Base-by-base conservation (phyloP, 2,113 vertebrate genomes). In the Pluvialis apricaria region DNA sequence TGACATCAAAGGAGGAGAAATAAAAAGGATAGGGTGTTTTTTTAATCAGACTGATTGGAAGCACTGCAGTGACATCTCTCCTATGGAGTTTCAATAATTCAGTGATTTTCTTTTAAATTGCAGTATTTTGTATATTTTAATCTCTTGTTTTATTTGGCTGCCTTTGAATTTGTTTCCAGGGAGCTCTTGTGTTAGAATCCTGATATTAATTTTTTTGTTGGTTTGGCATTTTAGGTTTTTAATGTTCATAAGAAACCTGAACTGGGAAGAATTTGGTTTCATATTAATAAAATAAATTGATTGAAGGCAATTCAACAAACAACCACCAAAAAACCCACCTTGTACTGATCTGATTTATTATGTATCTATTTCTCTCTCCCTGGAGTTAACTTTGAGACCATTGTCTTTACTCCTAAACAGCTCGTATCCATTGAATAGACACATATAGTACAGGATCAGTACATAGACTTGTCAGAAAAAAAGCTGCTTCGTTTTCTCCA, bases 101-200 rank as follows among this genome's bases (percentile, higher is more conserved):
- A 94, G 77, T 72, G 69, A 72, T 89, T 95, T 94, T 95, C 77
- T 83, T 94, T 92, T 84, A 93, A 96, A 96, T 69, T 86, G 73
- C 57, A 72, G 72, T 94, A 94, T 95, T 96, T 96, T 96, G 94
- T 95, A 94, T 91, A 82, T 94, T 94, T 94, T 89, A 94, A 93
- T 92, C 34, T 94, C 69, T 80, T 91, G 2, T 92, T 95, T 96
- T 86, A 92, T 92, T 96, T 90, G 83, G 25, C 57, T 89, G 83
- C 61, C 77, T 95, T 96, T 96, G 88, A 91, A 91, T 94, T 84
- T 4, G 9, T 91, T 94, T 91, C 94, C 45, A 72, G 72, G 77
- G 80, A 96, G 52, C 82, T 91, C 36, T 54, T 78, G 8, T 60
- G 44, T 68, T 95, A 76, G 77, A 92, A 76, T 81, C 14, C 18